Base-by-base conservation (phyloP, 2,888 invertebrate genomes). In the Dolomedes plantarius region DNA sequence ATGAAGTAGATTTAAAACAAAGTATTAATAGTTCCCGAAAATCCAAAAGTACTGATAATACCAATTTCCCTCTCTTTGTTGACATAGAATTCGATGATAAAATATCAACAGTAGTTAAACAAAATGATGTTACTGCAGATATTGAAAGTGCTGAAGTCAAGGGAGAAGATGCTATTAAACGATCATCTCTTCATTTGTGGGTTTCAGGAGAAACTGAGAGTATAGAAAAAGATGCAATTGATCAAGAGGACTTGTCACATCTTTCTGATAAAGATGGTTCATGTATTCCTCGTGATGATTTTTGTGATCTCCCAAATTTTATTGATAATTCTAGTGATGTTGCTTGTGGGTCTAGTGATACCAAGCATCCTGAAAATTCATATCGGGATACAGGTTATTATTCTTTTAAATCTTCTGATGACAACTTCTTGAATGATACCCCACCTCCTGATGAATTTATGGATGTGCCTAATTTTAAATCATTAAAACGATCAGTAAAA, bases 331-430 rank as follows among this genome's bases (percentile, higher is more conserved):
- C 23, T 1, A 56, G 23, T 56, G n/a, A n/a, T n/a, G 46, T 11
- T 5, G 5, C 56, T 2, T 16, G 16, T 23, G 56, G n/a, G 1
- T 23, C 56, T 3, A 16, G 16, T 5, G 46, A 46, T 46, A 2
- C n/a, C n/a, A 56, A 19, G 19, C 1, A 13, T n/a, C 41, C 62
- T n/a, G 36, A 75, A 28, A 36, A 62, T 32, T 65, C 78, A 9
- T 77, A 64, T 19, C 74, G 88, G 11, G 89, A 89, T 56, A 89
- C 88, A 3, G 89, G 89, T 41, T 89, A 88, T 56, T 89, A 88
- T 69, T 88, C 89, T 2, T 89, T 87, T 29, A 88, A 88, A 39
- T 88, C 88, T 2, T 88, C 87, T 6, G 89, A 89, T 62, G 89
- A 89, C 46, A 88, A 88, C 71, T 32, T 89, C 11, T 56, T 86